Evolutionary conservation across 2,113 vertebrate species (phyloP).

Genomic region (Catharus bicknelli): DNA sequence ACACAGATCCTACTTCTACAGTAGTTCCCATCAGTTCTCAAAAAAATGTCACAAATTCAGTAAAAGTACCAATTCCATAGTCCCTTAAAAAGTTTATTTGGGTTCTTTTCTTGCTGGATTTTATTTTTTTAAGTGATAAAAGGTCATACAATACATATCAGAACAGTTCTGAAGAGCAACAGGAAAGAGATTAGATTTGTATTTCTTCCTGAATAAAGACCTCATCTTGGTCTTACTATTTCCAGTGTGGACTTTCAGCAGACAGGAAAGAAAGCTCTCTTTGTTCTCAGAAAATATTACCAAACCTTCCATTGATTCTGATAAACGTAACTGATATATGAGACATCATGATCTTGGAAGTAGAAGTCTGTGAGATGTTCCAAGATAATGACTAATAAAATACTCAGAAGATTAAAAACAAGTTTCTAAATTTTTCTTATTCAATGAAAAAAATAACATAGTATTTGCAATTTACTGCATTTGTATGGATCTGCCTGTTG

Average conservation of each 20-base stretch:
- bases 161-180: neutral
- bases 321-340: neutral
- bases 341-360: neutral
- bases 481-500: neutral
- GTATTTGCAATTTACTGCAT: neutral
- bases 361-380: neutral
- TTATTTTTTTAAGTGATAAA: neutral
- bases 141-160: neutral
- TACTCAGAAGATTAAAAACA: neutral
- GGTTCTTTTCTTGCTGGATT: neutral
- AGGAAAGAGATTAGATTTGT: neutral
- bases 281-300: neutral
- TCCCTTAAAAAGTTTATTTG: neutral
- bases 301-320: neutral
- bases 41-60: neutral
- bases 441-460: neutral
- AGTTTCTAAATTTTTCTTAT: neutral
- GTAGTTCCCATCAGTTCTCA: neutral
- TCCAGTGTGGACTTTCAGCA: neutral
- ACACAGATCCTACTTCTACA: neutral
- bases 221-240: neutral
- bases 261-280: neutral
- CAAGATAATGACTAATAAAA: neutral
- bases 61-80: neutral
- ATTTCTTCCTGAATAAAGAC: conserved; percentile 23